Evolutionary conservation across 2,113 vertebrate species (phyloP).

Genomic region (Murina feae): DNA sequence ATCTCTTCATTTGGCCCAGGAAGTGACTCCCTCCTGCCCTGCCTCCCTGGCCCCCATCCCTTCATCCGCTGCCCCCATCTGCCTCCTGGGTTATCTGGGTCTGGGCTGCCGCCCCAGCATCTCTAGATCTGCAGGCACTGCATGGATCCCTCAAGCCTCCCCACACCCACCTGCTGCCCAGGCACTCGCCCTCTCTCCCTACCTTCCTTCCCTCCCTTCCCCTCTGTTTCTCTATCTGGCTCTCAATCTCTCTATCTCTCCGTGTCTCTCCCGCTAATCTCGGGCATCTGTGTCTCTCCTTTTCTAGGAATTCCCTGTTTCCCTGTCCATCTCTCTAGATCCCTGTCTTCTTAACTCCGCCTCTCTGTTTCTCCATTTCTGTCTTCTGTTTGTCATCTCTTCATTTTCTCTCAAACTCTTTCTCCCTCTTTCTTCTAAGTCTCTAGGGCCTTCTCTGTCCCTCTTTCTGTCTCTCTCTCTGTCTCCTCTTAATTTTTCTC

Average conservation of each 20-base stretch:
- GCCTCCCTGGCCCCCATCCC: background rate
- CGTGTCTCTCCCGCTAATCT: background rate
- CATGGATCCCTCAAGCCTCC: background rate
- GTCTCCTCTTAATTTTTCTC: background rate
- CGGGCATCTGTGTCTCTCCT: background rate
- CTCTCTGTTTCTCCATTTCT: background rate
- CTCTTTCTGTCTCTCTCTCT: background rate
- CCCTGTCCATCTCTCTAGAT: background rate
- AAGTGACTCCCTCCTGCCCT: constrained; percentile 36
- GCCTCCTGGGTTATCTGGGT: background rate
- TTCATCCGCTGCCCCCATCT: background rate
- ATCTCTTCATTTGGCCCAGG: background rate
- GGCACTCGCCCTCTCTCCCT: fast-evolving
- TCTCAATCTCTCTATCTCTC: background rate
- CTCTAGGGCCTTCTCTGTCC: background rate
- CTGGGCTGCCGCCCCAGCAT: background rate
- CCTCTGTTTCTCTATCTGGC: fast-evolving
- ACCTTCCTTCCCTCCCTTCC: background rate
- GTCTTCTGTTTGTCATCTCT: too few species aligned
- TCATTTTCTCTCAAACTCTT: too few species aligned
- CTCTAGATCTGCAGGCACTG: background rate
- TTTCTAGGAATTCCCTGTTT: background rate
- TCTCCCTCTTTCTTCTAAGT: background rate
- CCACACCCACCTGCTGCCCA: fast-evolving
- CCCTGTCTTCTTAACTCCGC: background rate